These are phyloP conservation scores for Athalia cordata DNA, from an alignment of 2,888 invertebrate genomes.

Conservation along the genomic window DNA sequence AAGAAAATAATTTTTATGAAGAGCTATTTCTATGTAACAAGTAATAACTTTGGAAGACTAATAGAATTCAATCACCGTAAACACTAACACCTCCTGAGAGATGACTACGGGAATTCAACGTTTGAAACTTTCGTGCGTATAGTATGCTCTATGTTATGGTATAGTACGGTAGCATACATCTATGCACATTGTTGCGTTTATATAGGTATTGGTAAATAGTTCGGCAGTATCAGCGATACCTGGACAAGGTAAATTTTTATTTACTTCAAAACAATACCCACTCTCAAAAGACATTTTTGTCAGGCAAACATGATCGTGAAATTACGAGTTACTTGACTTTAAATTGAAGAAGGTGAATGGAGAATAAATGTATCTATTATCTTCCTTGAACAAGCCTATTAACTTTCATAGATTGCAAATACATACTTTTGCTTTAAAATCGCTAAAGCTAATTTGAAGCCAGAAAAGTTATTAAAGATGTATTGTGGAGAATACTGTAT, in stretches of 20 bases:
- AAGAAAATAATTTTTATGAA: slow-evolving; percentile 3
- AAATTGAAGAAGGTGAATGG: neutral
- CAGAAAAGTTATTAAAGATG: no score
- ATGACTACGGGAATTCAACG: neutral
- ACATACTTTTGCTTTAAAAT: slow-evolving; percentile 6
- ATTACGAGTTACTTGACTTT: neutral
- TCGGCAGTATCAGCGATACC: slow-evolving; percentile 14
- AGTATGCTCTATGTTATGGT: neutral
- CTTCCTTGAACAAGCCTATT: neutral
- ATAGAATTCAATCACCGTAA: neutral
- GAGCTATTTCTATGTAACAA: slow-evolving; percentile 1
- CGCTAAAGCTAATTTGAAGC: no score
- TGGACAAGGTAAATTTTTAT: neutral
- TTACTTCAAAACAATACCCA: no score
- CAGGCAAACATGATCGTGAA: neutral
- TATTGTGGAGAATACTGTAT: no score
- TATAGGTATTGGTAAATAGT: slow-evolving; percentile 24
- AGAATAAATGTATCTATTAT: neutral
- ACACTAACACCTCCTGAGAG: neutral
- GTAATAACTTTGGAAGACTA: slow-evolving; percentile 32
- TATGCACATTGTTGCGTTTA: slow-evolving; percentile 3
- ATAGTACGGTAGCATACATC: no score
- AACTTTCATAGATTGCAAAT: slow-evolving; percentile 6
- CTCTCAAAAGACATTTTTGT: no score
- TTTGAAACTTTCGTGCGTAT: neutral